These are phyloP conservation scores for Liopterus haemorrhoidalis DNA, from an alignment of 2,888 invertebrate species.

Conservation along the genomic window DNA sequence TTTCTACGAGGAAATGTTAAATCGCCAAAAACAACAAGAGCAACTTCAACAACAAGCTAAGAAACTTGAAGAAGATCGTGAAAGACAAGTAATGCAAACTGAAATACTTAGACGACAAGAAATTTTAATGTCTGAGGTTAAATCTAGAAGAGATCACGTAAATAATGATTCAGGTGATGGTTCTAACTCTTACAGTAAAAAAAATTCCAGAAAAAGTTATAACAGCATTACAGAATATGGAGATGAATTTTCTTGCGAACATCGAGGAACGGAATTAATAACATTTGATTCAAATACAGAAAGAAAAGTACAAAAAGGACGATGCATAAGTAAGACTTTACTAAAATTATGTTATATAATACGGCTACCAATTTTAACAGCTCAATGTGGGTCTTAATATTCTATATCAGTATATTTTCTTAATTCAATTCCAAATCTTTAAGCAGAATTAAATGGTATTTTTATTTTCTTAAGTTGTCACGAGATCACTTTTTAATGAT, in stretches of 20 bases:
- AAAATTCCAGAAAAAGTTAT: conserved; percentile 31
- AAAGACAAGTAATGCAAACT: conserved; percentile 63
- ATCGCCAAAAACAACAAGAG: conserved; percentile 61
- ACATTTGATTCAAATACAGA: conserved; percentile 53
- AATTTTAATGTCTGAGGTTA: conserved; percentile 64
- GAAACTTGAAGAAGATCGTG: conserved; percentile 60
- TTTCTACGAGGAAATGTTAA: conserved; percentile 88
- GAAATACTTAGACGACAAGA: conserved; percentile 76
- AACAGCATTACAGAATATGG: conserved; percentile 53
- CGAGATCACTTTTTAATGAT: too few relatives aligned
- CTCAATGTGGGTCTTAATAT: too few relatives aligned
- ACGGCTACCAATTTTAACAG: too few relatives aligned
- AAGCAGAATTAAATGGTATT: too few relatives aligned
- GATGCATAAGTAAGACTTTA: conserved; percentile 59
- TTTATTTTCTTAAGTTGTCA: too few relatives aligned
- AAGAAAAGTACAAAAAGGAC: conserved; percentile 64
- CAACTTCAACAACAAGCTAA: conserved; percentile 57
- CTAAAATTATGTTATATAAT: too few relatives aligned
- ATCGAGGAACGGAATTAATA: conserved; percentile 50
- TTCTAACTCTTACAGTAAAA: conserved; percentile 36
- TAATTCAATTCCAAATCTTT: too few relatives aligned
- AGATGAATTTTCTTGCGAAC: conserved; percentile 52
- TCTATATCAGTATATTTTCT: too few relatives aligned
- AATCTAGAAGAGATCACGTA: conserved; percentile 46
- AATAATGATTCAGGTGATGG: conserved; percentile 50